A percentile compares a stretch with the other conserved stretches of the same genome.
Evolutionary conservation across 1,140 invertebrate species (phyloP).

Genomic region (Drosophila santomea): DNA sequence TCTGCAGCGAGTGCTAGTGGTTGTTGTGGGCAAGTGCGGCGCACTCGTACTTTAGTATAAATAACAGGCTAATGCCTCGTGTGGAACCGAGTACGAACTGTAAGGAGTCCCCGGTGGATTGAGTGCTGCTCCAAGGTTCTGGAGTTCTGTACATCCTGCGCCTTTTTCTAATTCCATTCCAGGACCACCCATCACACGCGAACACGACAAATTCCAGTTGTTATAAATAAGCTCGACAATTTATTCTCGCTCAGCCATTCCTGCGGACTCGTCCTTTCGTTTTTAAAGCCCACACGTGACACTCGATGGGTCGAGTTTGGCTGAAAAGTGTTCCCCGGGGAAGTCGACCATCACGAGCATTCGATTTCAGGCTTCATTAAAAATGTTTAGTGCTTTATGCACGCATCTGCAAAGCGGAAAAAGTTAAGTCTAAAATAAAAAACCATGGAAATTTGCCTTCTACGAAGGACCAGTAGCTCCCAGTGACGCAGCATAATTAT

Average conservation of each 20-base stretch:
- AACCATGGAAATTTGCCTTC: neutral
- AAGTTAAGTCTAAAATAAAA: neutral
- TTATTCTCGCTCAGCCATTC: conserved; percentile 17
- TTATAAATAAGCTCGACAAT: conserved; percentile 62
- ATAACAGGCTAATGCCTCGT: conserved; percentile 51
- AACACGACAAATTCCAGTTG: conserved; percentile 57
- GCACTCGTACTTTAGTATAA: conserved; percentile 31
- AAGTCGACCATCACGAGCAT: conserved; percentile 29
- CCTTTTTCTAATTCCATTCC: conserved; percentile 36
- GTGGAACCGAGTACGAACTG: conserved; percentile 28
- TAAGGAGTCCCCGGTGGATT: conserved; percentile 28
- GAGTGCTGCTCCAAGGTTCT: neutral
- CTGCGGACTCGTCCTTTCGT: neutral
- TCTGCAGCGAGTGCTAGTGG: neutral
- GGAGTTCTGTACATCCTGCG: neutral
- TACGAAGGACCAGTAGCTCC: neutral
- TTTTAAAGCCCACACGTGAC: conserved; percentile 72
- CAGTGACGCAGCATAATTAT: conserved; percentile 21
- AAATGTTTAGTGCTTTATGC: conserved; percentile 70
- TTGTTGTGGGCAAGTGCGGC: neutral
- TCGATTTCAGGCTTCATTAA: conserved; percentile 77
- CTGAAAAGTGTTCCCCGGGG: conserved; percentile 27
- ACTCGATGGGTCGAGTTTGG: conserved; percentile 28
- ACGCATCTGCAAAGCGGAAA: conserved; percentile 23
- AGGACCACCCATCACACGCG: conserved; percentile 22